A percentile compares a stretch with the other conserved stretches of the same genome.
Conservation (phyloP, 2,797 vertebrate genomes). For the Holocentrus rufus region DNA sequence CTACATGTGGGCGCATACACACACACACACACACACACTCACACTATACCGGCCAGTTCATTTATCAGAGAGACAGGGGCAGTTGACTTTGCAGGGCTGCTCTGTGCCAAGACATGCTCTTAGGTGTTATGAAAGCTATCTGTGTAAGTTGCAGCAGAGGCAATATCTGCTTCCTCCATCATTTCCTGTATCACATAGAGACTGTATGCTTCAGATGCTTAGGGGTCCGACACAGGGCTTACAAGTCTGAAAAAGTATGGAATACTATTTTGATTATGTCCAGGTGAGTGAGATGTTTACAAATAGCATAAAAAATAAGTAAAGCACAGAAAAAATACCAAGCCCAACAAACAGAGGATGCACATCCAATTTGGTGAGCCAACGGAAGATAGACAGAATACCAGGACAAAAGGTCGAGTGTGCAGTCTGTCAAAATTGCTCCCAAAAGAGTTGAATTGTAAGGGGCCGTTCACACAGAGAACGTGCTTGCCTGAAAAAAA, state of each 20-base stretch:
- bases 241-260: not conserved
- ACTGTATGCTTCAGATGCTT: constrained; percentile 16
- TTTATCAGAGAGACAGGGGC: constrained; percentile 60
- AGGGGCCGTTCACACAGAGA: too few species aligned
- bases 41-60: constrained; percentile 25
- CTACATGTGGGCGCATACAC: not conserved
- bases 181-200: constrained; percentile 28
- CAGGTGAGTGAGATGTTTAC: not conserved
- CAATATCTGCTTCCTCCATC: constrained; percentile 38
- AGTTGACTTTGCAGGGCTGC: constrained; percentile 68
- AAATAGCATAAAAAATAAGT: too few species aligned
- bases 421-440: too few species aligned
- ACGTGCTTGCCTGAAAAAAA: too few species aligned
- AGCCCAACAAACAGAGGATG: too few species aligned
- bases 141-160: constrained; percentile 4
- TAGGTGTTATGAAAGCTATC: constrained; percentile 48
- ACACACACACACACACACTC: constrained; percentile 21
- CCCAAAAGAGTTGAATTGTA: too few species aligned
- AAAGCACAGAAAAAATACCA: too few species aligned
- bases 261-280: not conserved
- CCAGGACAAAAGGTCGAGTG: too few species aligned
- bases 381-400: too few species aligned
- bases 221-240: not conserved
- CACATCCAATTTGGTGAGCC: too few species aligned
- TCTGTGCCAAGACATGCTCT: constrained; percentile 58